Conservation (phyloP, 2,888 invertebrate genomes). For the Theretra japonica region DNA sequence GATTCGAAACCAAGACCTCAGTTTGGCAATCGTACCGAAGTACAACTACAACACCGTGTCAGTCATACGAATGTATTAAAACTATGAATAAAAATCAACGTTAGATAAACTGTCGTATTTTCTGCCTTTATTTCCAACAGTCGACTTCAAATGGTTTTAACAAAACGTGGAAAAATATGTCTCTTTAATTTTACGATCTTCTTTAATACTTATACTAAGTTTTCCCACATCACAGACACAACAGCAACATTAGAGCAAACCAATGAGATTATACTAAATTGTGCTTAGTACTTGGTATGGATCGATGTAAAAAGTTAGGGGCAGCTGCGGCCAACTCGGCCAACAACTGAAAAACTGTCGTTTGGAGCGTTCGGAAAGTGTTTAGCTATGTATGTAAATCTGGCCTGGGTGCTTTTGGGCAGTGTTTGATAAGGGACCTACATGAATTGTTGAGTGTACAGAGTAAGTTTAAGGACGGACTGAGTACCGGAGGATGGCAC, state of each 20-base stretch:
- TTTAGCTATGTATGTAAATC: not conserved
- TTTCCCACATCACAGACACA: conserved; percentile 29
- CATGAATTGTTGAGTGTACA: too few species aligned
- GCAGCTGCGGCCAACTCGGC: conserved; percentile 23
- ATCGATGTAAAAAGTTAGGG: conserved; percentile 35
- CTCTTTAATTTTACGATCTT: too few species aligned
- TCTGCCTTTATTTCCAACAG: too few species aligned
- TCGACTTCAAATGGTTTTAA: not conserved
- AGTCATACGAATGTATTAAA: too few species aligned
- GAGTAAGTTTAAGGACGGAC: not conserved
- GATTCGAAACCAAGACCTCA: too few species aligned
- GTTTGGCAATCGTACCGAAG: too few species aligned
- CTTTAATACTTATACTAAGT: not conserved
- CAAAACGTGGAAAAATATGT: not conserved
- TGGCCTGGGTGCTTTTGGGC: not conserved
- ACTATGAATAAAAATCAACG: too few species aligned
- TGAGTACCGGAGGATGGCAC: too few species aligned
- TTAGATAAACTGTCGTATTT: too few species aligned
- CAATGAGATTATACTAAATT: conserved; percentile 46
- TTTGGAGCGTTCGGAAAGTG: conserved; percentile 28
- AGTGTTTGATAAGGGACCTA: too few species aligned
- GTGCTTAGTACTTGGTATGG: conserved; percentile 37
- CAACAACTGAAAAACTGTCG: conserved; percentile 37
- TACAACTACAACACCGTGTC: too few species aligned
- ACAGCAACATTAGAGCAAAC: conserved; percentile 34